Base-by-base conservation (phyloP, 1,140 invertebrate species). In the Asobara japonica region DNA sequence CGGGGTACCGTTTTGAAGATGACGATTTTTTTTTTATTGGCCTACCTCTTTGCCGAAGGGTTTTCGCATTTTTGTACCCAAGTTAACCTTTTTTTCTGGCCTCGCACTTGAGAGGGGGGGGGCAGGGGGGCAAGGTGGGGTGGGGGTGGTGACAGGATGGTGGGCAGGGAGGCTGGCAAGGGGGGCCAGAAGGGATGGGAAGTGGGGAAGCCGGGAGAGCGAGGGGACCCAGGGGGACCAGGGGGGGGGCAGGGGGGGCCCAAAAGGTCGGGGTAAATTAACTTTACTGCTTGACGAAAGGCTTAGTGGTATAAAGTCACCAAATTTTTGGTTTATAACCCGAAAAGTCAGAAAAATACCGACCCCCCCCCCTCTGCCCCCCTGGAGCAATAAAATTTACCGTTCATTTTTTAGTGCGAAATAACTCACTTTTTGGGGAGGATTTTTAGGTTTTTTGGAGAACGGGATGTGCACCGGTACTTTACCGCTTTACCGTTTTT, bases 281-380 rank as follows among this genome's bases (percentile, higher is more conserved):
- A 82, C 80, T 86, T 83, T 80, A 84, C 77, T 79, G 74, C 75
- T 22, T 29, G 73, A 67, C 25, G 75, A 83, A 82, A 82, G 82
- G 80, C 75, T 84, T 81, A 78, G 77, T 45, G 76, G 77, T 76
- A 71, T 77, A 72, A 82, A 81, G 74, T 83, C 76, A 82, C 83
- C 76, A 74, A 48, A 77, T 72, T 71, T 73, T 70, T 72, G 75
- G 18, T 60, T n/a, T n/a, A n/a, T n/a, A n/a, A n/a, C n/a, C n/a
- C n/a, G n/a, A n/a, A n/a, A n/a, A n/a, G n/a, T n/a, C n/a, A n/a
- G n/a, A n/a, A n/a, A n/a, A n/a, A n/a, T n/a, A n/a, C n/a, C n/a
- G 11, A n/a, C 16, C 27, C 65, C 48, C 56, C 71, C 38, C 65
- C 62, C 62, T 31, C 29, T 38, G 51, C 5, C 3, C 51, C 8